Evolutionary conservation across 2,888 invertebrate genomes (phyloP), one percentile per base, ranked within the genome.

Genomic region (Helleia helle): DNA sequence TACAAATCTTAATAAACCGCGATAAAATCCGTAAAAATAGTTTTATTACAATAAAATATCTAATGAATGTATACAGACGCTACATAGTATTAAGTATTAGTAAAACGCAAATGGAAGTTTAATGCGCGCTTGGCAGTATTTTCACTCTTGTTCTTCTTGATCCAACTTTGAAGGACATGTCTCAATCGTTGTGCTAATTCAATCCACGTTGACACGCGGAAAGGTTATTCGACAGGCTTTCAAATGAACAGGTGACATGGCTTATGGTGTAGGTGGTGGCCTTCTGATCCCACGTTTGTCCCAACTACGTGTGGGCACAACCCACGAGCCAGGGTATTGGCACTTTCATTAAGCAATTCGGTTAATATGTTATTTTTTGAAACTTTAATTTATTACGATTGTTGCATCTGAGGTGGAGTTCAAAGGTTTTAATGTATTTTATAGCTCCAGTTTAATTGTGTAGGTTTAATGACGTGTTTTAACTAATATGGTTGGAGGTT

Each of bases 261-360:
- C 18, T 9, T 18, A 14, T 8, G 13, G 9, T 31, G 31, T 31
- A 31, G 31, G 31, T 17, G 15, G 15, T 11, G 18, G 31, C 31
- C 31, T 31, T 31, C 31, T 31, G n/a, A 14, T 30, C 31, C 31
- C 31, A 31, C 31, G 30, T 6, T 7, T 14, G 5, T 11, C 17
- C 14, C 30, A n/a, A n/a, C n/a, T 17, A 31, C 9, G 31, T 17
- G 31, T 31, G 31, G 31, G 31, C 31, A 31, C 30, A 30, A 30
- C 31, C 31, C 31, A 31, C 31, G 6, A 11, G 18, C 4, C n/a
- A n/a, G n/a, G n/a, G n/a, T n/a, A n/a, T n/a, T 18, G 17, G 18
- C 14, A 18, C 17, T 31, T 18, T 27, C 27, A 12, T 27, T 27
- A 12, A 12, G 31, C 17, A 18, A 31, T 17, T 17, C 2, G 30